These are phyloP conservation scores for Nilaparvata lugens DNA, from an alignment of 1,140 invertebrate genomes.

Conservation along the genomic window DNA sequence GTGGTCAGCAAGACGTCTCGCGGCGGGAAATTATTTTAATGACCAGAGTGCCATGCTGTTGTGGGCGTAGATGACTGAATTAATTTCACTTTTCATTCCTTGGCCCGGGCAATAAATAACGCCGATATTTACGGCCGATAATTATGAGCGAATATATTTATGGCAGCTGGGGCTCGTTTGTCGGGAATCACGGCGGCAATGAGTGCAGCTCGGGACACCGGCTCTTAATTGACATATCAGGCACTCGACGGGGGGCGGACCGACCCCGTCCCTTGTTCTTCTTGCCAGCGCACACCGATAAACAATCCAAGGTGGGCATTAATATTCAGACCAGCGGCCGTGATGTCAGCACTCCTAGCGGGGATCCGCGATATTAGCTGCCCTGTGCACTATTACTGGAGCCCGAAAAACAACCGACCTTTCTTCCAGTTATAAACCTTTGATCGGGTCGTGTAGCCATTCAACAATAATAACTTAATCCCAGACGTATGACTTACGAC, in stretches of 20 bases:
- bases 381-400: too few relatives aligned
- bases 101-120: not conserved
- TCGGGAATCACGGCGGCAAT: not conserved
- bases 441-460: too few relatives aligned
- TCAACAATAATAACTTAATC: too few relatives aligned
- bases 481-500: too few relatives aligned
- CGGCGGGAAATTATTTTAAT: constrained; percentile 1
- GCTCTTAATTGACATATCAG: constrained; percentile 3
- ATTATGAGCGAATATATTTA: constrained; percentile 3
- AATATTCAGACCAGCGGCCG: not conserved
- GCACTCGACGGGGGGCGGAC: constrained; percentile 1
- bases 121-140: not conserved
- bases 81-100: constrained; percentile 1
- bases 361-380: constrained; percentile 1
- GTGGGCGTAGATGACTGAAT: constrained; percentile 3
- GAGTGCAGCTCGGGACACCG: not conserved
- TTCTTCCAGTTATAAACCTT: too few relatives aligned
- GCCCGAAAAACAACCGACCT: too few relatives aligned
- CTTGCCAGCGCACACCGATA: not conserved
- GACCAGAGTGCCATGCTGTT: not conserved
- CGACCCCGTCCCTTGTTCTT: not conserved
- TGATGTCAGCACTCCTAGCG: not conserved
- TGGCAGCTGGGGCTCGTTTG: not conserved
- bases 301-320: not conserved
- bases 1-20: too few relatives aligned